Conservation (phyloP, 2,888 invertebrate species). For the Eupithecia tripunctaria region DNA sequence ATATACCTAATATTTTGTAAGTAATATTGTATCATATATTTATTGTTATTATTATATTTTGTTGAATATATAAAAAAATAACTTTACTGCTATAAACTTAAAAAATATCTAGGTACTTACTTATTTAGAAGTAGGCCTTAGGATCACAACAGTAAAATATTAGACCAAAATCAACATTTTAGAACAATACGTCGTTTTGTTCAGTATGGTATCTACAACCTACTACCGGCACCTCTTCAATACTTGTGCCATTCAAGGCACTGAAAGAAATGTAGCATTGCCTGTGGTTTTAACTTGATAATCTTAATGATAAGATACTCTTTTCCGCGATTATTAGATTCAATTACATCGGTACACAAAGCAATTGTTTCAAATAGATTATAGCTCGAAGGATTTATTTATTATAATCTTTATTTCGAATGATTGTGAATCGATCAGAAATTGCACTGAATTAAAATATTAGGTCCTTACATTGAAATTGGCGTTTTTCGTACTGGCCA, state of each 20-base stretch:
- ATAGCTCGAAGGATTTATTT: conserved; percentile 2
- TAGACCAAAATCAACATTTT: background rate
- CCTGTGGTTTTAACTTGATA: conserved; percentile 76
- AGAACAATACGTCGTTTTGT: background rate
- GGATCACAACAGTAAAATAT: background rate
- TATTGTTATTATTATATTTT: background rate
- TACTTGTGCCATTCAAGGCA: conserved; percentile 61
- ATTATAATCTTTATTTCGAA: background rate
- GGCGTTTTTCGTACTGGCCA: too few species aligned
- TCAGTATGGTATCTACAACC: background rate
- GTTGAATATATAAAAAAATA: background rate
- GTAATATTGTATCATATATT: background rate
- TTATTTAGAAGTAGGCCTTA: background rate
- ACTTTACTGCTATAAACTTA: background rate
- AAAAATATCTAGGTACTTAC: background rate
- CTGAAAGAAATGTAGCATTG: conserved; percentile 72
- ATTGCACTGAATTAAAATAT: background rate
- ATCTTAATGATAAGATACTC: conserved; percentile 76
- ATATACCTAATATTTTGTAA: background rate
- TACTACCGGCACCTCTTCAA: conserved; percentile 45
- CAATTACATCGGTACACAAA: conserved; percentile 54
- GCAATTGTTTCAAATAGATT: conserved; percentile 1
- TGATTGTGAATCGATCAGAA: background rate
- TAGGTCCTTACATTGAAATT: too few species aligned
- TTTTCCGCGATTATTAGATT: conserved; percentile 69